Evolutionary conservation across 2,797 vertebrate genomes (phyloP).

Genomic region (Acrocephalus scirpaceus): DNA sequence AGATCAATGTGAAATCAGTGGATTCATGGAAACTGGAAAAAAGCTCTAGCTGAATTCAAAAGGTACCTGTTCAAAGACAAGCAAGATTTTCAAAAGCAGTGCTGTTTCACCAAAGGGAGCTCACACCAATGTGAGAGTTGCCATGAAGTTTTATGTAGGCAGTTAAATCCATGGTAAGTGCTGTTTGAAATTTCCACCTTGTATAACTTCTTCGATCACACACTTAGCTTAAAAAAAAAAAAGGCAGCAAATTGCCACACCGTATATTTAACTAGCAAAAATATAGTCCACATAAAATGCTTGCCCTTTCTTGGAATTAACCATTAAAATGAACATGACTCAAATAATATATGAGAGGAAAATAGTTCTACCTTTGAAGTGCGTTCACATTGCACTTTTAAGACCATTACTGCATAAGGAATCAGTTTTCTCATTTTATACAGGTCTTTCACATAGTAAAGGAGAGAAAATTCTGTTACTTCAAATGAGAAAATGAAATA

Average conservation of each 20-base stretch:
- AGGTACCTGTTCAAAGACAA: not conserved
- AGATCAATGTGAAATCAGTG: not conserved
- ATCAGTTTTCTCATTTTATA: not conserved
- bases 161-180: not conserved
- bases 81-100: not conserved
- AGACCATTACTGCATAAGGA: not conserved
- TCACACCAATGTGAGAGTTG: not conserved
- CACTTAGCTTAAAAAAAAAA: not conserved
- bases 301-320: not conserved
- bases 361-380: not conserved
- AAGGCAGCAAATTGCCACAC: not conserved
- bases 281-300: not conserved
- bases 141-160: not conserved
- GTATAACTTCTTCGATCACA: not conserved
- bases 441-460: not conserved
- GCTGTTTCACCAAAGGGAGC: not conserved
- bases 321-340: not conserved
- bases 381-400: not conserved
- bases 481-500: not conserved
- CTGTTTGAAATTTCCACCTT: slow-evolving; percentile 6
- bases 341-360: not conserved
- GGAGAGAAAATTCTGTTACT: not conserved
- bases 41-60: not conserved
- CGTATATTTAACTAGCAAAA: not conserved
- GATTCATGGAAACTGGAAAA: not conserved